Percentiles rank a stretch among this genome's conserved stretches.
Conservation (phyloP, 1,140 invertebrate genomes). For the Pseudomyrmex gracilis region DNA sequence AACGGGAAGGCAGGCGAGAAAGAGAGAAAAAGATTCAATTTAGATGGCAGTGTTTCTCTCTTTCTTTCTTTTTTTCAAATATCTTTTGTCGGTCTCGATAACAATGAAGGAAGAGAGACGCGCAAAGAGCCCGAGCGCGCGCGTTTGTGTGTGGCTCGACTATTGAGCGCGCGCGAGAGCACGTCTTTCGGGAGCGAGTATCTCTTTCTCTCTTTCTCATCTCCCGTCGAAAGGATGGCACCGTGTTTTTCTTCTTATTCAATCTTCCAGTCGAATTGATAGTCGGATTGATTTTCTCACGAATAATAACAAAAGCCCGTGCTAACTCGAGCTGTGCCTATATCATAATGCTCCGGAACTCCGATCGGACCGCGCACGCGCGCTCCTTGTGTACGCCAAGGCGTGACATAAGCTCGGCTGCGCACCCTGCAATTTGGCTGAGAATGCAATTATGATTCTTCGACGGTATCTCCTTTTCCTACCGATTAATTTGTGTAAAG, state of each 20-base stretch:
- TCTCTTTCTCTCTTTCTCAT: no score
- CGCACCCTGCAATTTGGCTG: neutral
- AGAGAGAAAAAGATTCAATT: constrained; percentile 61
- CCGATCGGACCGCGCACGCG: constrained; percentile 32
- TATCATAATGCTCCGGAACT: constrained; percentile 37
- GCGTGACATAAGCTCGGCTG: neutral
- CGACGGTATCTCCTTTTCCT: neutral
- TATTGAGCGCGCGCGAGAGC: constrained; percentile 31
- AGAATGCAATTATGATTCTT: constrained; percentile 11
- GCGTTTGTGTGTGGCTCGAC: constrained; percentile 43
- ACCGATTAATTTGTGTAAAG: constrained; percentile 11
- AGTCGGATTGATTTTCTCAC: constrained; percentile 1
- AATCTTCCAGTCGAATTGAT: constrained; percentile 58
- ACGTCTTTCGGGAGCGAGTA: neutral
- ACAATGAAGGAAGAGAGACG: constrained; percentile 24
- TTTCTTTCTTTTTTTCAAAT: constrained; percentile 48
- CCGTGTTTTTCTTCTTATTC: constrained; percentile 51
- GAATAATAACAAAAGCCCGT: constrained; percentile 54
- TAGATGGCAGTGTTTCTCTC: constrained; percentile 55
- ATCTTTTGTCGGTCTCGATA: constrained; percentile 52
- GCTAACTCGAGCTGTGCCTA: constrained; percentile 37
- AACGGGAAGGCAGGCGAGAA: constrained; percentile 23
- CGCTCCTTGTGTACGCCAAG: neutral
- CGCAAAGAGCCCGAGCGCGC: neutral
- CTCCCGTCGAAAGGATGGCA: neutral